Percentiles rank a stretch among this genome's conserved stretches.
Evolutionary conservation across 2,113 vertebrate genomes (phyloP).

Genomic region (Sclerurus mexicanus): DNA sequence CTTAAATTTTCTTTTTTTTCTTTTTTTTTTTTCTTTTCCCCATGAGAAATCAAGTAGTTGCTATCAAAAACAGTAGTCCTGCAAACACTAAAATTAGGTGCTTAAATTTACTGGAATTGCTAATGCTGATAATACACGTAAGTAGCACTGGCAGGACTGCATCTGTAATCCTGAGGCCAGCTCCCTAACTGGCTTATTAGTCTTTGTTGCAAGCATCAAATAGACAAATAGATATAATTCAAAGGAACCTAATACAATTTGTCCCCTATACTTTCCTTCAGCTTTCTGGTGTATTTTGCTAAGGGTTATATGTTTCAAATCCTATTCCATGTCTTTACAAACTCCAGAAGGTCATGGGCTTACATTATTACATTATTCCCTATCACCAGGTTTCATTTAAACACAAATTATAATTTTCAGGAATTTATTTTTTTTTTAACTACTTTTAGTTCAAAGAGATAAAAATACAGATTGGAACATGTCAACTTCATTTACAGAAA

Average conservation of each 20-base stretch:
- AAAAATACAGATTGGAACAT: background rate
- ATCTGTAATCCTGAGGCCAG: conserved; percentile 13
- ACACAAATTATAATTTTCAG: background rate
- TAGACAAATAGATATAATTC: conserved; percentile 13
- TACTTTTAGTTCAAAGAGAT: background rate
- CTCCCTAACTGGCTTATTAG: conserved; percentile 13
- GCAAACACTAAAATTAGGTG: conserved; percentile 5
- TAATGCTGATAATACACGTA: conserved; percentile 2
- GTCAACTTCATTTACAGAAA: background rate
- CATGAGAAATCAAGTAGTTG: background rate
- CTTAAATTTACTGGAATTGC: conserved; percentile 11
- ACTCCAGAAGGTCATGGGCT: background rate
- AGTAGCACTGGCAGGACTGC: background rate
- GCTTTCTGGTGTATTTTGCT: background rate
- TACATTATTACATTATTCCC: background rate
- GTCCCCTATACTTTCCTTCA: background rate
- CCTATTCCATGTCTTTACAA: background rate
- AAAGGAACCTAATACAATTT: conserved; percentile 1
- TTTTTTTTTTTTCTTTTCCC: background rate
- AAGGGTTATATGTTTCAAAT: background rate
- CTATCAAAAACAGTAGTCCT: background rate
- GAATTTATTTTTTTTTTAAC: background rate
- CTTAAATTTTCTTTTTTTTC: background rate
- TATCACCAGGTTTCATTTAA: background rate
- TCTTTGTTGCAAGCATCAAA: background rate